These are phyloP conservation scores for Ennomos quercinarius DNA, from an alignment of 2,888 invertebrate species.

Conservation along the genomic window DNA sequence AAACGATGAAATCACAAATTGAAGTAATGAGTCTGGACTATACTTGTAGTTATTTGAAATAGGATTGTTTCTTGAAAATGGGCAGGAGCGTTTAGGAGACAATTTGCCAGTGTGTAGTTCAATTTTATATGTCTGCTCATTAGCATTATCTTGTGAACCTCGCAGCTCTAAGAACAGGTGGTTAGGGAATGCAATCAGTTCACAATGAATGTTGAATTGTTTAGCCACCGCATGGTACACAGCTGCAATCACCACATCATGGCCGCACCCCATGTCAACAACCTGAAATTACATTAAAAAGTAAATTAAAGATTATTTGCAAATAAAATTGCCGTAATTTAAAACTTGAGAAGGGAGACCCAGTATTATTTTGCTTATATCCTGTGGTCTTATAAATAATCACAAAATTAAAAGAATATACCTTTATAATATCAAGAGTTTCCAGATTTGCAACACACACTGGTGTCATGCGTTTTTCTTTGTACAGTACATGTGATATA, in stretches of 20 bases:
- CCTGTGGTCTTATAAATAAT: not conserved
- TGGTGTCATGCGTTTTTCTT: constrained; percentile 48
- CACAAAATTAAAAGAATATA: constrained; percentile 30
- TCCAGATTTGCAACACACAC: constrained; percentile 50
- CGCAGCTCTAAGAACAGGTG: constrained; percentile 70
- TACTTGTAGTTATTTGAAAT: constrained; percentile 42
- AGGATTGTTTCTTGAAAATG: constrained; percentile 46
- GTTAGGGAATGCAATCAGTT: constrained; percentile 64
- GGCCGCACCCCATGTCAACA: constrained; percentile 53
- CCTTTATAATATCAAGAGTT: constrained; percentile 60
- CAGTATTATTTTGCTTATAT: too few relatives aligned
- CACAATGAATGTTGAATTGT: constrained; percentile 60
- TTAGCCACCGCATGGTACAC: constrained; percentile 66
- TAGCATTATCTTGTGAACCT: constrained; percentile 38
- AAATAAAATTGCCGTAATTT: too few relatives aligned
- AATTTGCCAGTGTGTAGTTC: constrained; percentile 58
- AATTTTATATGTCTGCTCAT: constrained; percentile 50
- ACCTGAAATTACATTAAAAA: constrained; percentile 51
- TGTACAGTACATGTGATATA: constrained; percentile 59
- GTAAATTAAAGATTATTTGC: not conserved
- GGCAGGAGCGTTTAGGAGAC: constrained; percentile 58
- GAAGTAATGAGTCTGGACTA: constrained; percentile 56
- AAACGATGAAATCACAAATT: constrained; percentile 55
- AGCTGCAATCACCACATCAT: constrained; percentile 54
- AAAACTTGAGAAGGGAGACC: too few relatives aligned